Evolutionary conservation across 64 coral and sea anemone genomes (phyloP).

Genomic region (Stichodactyla mertensii): DNA sequence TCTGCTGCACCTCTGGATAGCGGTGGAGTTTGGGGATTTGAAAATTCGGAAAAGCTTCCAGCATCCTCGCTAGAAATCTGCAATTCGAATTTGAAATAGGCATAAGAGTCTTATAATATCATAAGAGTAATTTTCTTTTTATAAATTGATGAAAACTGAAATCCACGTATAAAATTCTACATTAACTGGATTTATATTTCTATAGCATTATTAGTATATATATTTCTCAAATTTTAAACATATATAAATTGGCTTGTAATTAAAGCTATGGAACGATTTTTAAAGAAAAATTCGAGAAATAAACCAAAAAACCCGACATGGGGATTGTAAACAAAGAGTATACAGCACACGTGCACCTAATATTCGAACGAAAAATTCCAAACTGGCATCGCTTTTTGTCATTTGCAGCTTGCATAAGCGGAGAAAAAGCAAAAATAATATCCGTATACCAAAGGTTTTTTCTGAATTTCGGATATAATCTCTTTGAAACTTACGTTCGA

Average conservation of each 20-base stretch:
- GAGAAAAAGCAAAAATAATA: neutral
- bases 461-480: neutral
- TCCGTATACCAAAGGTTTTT: neutral
- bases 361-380: neutral
- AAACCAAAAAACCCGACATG: too few species aligned
- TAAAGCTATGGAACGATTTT: neutral
- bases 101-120: neutral
- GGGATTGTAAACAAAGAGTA: neutral
- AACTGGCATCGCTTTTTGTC: neutral
- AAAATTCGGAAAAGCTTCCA: conserved; percentile 63
- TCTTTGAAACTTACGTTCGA: conserved; percentile 44
- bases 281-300: neutral
- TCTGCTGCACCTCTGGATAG: conserved; percentile 48
- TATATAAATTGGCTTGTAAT: neutral
- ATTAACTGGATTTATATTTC: neutral
- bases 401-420: neutral
- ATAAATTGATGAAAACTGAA: neutral
- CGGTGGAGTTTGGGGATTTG: conserved; percentile 58
- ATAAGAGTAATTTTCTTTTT: neutral
- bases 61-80: conserved; percentile 83
- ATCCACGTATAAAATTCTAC: neutral
- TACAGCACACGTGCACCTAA: neutral
- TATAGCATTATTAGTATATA: neutral
- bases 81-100: neutral
- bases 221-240: neutral